phyloP scores from a whole-genome alignment of 2,888 invertebrate genomes.

The Epistrophella euchroma region DNA sequence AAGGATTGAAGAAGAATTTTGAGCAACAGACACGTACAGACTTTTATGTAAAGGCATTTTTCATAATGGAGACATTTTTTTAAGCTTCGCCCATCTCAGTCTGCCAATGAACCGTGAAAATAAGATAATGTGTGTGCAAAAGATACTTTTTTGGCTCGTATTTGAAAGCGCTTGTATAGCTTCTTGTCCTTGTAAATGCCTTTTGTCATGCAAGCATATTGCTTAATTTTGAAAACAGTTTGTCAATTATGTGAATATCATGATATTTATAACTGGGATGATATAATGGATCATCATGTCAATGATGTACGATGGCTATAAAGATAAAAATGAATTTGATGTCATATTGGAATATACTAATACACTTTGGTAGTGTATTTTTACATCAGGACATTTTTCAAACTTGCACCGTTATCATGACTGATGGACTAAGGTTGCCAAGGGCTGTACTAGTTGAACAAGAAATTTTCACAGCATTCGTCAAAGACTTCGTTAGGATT shows the following conservation, averaged over 20 bases:
- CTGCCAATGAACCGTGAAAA: slow-evolving; percentile 37
- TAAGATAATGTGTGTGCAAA: slow-evolving; percentile 17
- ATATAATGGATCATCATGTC: neutral
- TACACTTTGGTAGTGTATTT: neutral
- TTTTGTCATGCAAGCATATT: slow-evolving; percentile 23
- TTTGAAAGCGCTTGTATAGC: neutral
- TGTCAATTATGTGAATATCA: slow-evolving; percentile 9
- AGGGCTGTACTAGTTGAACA: neutral
- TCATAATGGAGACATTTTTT: neutral
- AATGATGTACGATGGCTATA: neutral
- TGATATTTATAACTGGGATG: neutral
- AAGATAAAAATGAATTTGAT: neutral
- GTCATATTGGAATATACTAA: neutral
- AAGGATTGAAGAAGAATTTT: slow-evolving; percentile 29
- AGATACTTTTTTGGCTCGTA: neutral
- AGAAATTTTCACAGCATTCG: slow-evolving; percentile 6
- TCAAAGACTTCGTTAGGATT: slow-evolving; percentile 15
- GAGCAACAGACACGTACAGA: slow-evolving; percentile 16
- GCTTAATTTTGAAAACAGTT: slow-evolving; percentile 5
- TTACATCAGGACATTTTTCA: neutral
- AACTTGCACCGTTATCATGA: neutral
- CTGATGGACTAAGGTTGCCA: neutral
- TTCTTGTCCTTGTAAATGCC: slow-evolving; percentile 18
- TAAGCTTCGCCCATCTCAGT: neutral
- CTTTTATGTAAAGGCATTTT: slow-evolving; percentile 9